Evolutionary conservation across 2,797 vertebrate genomes (phyloP), one percentile per base, ranked within the genome.

Genomic region (Channallabes apus): DNA sequence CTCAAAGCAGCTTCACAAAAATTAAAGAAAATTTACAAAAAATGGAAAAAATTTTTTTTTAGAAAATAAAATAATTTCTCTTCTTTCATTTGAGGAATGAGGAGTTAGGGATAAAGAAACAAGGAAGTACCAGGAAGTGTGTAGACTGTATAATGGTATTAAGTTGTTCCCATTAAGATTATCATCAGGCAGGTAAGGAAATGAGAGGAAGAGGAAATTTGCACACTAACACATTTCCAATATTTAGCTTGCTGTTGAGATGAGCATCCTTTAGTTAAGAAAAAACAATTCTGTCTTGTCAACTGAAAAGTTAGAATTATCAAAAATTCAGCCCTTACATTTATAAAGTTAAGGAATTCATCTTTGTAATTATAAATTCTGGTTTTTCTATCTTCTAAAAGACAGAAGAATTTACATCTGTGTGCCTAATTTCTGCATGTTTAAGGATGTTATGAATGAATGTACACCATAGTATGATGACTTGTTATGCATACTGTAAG

Each of bases 191-290:
- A 93, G 91, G 91, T 88, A 91, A 87, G 91, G 92, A 93, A 96
- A 94, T 88, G 88, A 92, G 93, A 93, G 91, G 92, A 95, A 95
- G 92, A 90, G 51, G 92, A 92, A 92, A 95, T 96, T 95, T 94
- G 89, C 94, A 95, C 92, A 93, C 91, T 94, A 92, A 94, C 94
- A 93, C 91, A 92, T 88, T 93, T 94, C 80, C 71, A 78, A 77
- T 82, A 82, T 86, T 69, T 84, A 76, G 75, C 79, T 82, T 87
- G 75, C 78, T 68, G 71, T 77, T 77, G 51, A 56, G 22, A 29
- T 65, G 68, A 65, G 80, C 22, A 82, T 90, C 82, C 81, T 41
- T 64, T 15, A 27, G 29, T 68, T 83, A 62, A 3, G 6, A 4
- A 27, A 27, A 18, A 64, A 41, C 22, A 61, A 64, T n/a, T 46